Percentiles rank a stretch among this genome's conserved stretches.
Evolutionary conservation across 2,797 vertebrate genomes (phyloP).

Genomic region (Cacajao melanocephalus): DNA sequence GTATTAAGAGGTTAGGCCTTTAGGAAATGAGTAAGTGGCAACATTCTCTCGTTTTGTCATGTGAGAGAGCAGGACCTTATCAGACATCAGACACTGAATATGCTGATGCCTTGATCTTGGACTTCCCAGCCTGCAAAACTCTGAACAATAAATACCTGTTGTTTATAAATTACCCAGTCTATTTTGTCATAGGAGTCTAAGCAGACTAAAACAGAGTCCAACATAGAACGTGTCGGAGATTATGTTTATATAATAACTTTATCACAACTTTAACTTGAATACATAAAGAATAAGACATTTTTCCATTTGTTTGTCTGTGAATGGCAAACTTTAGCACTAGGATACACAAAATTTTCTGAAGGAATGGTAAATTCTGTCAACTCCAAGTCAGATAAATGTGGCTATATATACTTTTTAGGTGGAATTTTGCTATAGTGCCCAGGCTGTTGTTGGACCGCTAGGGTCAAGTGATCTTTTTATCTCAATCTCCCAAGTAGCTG

Average conservation of each 20-base stretch:
- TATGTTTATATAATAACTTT: neutral
- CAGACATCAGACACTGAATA: neutral
- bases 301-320: conserved; percentile 6
- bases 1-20: neutral
- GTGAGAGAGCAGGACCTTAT: neutral
- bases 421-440: neutral
- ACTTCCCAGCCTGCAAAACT: neutral
- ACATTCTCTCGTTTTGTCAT: neutral
- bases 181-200: neutral
- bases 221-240: neutral
- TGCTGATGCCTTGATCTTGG: neutral
- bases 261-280: neutral
- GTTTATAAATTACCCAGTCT: neutral
- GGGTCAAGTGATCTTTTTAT: neutral
- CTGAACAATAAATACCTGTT: neutral
- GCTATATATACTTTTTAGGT: neutral
- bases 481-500: neutral
- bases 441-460: neutral
- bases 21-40: neutral
- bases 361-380: neutral
- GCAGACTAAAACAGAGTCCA: neutral
- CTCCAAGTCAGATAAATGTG: neutral
- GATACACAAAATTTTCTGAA: conserved; percentile 36
- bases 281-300: neutral
- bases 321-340: neutral